Percentiles rank a stretch among this genome's conserved stretches.
Evolutionary conservation across 2,113 vertebrate genomes (phyloP).

Genomic region (Microtus pennsylvanicus): DNA sequence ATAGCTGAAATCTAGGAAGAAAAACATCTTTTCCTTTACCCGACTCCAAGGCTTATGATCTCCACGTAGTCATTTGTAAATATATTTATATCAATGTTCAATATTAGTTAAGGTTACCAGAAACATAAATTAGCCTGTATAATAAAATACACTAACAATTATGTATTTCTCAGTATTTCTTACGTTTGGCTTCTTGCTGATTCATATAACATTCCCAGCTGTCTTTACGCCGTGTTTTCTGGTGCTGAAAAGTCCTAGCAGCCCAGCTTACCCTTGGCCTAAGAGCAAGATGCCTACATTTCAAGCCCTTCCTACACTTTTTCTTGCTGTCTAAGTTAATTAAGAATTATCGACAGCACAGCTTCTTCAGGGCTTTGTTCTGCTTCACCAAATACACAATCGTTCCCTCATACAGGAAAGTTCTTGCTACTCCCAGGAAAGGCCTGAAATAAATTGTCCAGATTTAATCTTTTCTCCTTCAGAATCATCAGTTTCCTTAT

Average conservation of each 20-base stretch:
- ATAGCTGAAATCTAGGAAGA: not conserved
- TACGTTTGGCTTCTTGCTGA: not conserved
- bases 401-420: not conserved
- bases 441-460: slow-evolving; percentile 52
- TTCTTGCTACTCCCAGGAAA: slow-evolving; percentile 41
- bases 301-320: not conserved
- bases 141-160: not conserved
- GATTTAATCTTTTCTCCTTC: slow-evolving; percentile 50
- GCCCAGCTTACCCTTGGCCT: not conserved
- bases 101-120: not conserved
- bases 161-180: not conserved
- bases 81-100: slow-evolving; percentile 1
- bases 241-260: not conserved
- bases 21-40: not conserved
- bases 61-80: slow-evolving; percentile 34
- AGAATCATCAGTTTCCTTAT: slow-evolving; percentile 42
- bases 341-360: slow-evolving; percentile 62
- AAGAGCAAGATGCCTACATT: not conserved
- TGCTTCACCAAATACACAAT: slow-evolving; percentile 50
- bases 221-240: not conserved
- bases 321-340: slow-evolving; percentile 64
- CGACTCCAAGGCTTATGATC: not conserved
- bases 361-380: slow-evolving; percentile 57
- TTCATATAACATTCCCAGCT: not conserved
- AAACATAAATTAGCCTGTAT: not conserved